Evolutionary conservation across 1,140 invertebrate species (phyloP).

Genomic region (Wiebesia pumilae): DNA sequence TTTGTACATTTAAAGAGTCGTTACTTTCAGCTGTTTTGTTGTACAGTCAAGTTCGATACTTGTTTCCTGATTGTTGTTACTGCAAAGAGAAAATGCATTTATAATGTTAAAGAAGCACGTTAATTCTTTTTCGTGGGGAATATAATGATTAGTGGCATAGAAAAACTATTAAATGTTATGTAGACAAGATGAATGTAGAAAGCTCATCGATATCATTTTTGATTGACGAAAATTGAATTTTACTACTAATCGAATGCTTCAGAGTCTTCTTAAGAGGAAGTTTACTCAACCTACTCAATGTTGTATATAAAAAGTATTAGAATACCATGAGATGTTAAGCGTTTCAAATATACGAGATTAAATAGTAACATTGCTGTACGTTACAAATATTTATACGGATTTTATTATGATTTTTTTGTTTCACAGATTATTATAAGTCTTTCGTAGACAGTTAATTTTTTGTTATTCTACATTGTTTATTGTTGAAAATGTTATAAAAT

Average conservation of each 20-base stretch:
- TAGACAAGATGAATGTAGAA: not conserved
- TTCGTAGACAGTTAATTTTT: conserved; percentile 35
- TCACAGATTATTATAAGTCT: conserved; percentile 31
- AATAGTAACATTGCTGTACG: conserved; percentile 21
- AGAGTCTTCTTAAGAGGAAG: not conserved
- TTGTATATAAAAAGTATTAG: conserved; percentile 51
- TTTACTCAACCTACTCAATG: not conserved
- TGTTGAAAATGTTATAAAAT: conserved; percentile 39
- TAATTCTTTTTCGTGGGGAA: not conserved
- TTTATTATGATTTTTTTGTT: conserved; percentile 40
- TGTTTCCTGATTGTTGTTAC: not conserved
- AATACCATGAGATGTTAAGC: conserved; percentile 29
- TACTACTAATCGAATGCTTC: not conserved
- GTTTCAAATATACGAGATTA: conserved; percentile 25
- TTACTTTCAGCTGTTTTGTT: not conserved
- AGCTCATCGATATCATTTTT: not conserved
- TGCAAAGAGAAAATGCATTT: conserved; percentile 16
- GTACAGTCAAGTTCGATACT: not conserved
- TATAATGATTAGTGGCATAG: not conserved
- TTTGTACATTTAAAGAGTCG: no score
- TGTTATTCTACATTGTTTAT: conserved; percentile 45
- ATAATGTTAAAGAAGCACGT: conserved; percentile 12
- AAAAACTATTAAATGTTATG: not conserved
- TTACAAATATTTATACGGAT: conserved; percentile 49
- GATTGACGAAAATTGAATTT: not conserved